Conservation (phyloP, 2,888 invertebrate species). For the Brassicogethes aeneus region DNA sequence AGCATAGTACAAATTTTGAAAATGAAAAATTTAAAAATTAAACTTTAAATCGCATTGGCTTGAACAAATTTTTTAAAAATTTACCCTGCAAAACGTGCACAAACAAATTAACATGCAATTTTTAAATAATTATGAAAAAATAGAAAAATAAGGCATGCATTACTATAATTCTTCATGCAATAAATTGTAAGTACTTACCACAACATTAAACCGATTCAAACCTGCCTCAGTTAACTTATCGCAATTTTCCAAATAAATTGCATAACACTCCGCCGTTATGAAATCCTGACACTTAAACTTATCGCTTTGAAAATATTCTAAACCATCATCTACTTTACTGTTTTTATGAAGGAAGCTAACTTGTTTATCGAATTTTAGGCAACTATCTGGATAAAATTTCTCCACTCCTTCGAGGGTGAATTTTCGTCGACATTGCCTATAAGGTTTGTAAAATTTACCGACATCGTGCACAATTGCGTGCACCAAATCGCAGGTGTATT, state of each 20-base stretch:
- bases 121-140: no score
- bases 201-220: neutral
- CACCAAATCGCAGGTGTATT: slow-evolving; percentile 27
- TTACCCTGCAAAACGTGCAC: no score
- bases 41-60: no score
- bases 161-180: no score
- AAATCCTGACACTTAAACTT: slow-evolving; percentile 27
- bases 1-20: no score
- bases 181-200: neutral
- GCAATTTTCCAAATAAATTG: slow-evolving; percentile 19
- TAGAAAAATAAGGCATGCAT: no score
- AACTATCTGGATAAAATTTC: slow-evolving; percentile 31
- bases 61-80: no score
- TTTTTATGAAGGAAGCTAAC: slow-evolving; percentile 25
- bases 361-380: slow-evolving; percentile 15
- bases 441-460: slow-evolving; percentile 40
- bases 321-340: neutral
- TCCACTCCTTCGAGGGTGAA: slow-evolving; percentile 37
- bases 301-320: slow-evolving; percentile 17
- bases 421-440: slow-evolving; percentile 31
- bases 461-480: slow-evolving; percentile 36
- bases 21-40: no score
- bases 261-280: slow-evolving; percentile 26
- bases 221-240: neutral
- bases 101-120: no score